Base-by-base conservation (phyloP, 2,113 vertebrate species). In the Herpetotheres cachinnans region DNA sequence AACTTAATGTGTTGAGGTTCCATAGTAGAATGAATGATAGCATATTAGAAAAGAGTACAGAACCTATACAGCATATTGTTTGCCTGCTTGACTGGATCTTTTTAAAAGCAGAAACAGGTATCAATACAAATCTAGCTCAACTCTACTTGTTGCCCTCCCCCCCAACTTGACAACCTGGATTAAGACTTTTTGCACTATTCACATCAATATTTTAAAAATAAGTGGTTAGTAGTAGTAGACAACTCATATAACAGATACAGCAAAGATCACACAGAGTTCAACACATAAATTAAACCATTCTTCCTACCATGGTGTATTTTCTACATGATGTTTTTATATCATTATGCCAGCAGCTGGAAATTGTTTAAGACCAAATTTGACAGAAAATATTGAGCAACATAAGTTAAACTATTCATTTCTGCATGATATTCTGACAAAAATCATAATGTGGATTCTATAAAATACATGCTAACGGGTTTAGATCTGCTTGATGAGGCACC, bases 1-100 rank as follows among this genome's bases (percentile, higher is more conserved):
- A 81, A 85, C 83, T 90, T 90, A 91, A 83, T 89, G 72, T 93
- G 55, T 77, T 92, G 55, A 82, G 65, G 55, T 88, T 90, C 44
- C 65, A 40, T 25, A 61, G 29, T 8, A 96, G 73, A 65, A 69
- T 78, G 42, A 78, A 73, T 56, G 21, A 49, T 65, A 19, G 14
- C 15, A 24, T 62, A 49, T 30, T 72, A 66, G n/a, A 40, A 85
- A 76, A 73, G n/a, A 58, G 13, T 49, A 52, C 9, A 61, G 34
- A 30, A 44, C 10, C 29, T 59, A 18, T 18, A 38, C 4, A 46
- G 4, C 38, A 21, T 2, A 1, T 67, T 83, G 40, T 47, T 91
- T 91, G 4, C 26, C 13, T 79, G 11, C 40, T 50, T 84, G 70
- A 54, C 18, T 10, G 8, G 11, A 10, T 29, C 8, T 30, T 79